Evolutionary conservation across 2,888 invertebrate genomes (phyloP).

Genomic region (Cantharis flavilabris): DNA sequence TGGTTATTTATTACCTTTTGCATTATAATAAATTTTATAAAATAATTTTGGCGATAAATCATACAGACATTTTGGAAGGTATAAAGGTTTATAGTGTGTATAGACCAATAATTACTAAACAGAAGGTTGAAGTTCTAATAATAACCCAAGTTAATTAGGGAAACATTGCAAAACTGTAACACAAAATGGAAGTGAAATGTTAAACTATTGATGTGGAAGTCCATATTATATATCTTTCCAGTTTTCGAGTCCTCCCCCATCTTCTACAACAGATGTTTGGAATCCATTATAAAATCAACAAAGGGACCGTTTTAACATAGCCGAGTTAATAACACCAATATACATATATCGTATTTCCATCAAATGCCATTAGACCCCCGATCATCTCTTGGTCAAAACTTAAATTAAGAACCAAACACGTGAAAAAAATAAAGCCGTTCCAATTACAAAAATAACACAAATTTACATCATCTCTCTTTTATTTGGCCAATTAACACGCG

Average conservation of each 20-base stretch:
- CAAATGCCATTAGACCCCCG: slow-evolving; percentile 10
- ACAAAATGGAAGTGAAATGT: slow-evolving; percentile 16
- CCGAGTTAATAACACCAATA: slow-evolving; percentile 26
- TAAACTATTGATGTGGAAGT: slow-evolving; percentile 13
- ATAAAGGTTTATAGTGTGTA: not conserved
- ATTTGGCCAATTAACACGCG: not conserved
- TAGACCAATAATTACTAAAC: not conserved
- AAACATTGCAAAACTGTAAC: slow-evolving; percentile 13
- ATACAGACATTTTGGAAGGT: not conserved
- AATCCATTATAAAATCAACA: slow-evolving; percentile 31
- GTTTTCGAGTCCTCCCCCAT: slow-evolving; percentile 10
- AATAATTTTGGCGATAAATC: not conserved
- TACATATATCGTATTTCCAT: slow-evolving; percentile 30
- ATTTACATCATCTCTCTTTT: not conserved
- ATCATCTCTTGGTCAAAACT: not conserved
- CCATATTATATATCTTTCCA: slow-evolving; percentile 19
- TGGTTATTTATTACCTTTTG: not conserved
- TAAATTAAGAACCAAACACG: not conserved
- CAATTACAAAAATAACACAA: not conserved
- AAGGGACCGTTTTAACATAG: slow-evolving; percentile 24
- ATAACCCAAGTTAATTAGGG: slow-evolving; percentile 15
- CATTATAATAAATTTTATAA: not conserved
- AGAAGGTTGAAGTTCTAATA: slow-evolving; percentile 5
- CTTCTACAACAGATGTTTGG: slow-evolving; percentile 26
- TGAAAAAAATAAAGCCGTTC: not conserved